Percentiles rank a stretch among this genome's conserved stretches.
These are phyloP conservation scores for Hystrix brachyura DNA, from an alignment of 2,113 vertebrate genomes.

Conservation along the genomic window DNA sequence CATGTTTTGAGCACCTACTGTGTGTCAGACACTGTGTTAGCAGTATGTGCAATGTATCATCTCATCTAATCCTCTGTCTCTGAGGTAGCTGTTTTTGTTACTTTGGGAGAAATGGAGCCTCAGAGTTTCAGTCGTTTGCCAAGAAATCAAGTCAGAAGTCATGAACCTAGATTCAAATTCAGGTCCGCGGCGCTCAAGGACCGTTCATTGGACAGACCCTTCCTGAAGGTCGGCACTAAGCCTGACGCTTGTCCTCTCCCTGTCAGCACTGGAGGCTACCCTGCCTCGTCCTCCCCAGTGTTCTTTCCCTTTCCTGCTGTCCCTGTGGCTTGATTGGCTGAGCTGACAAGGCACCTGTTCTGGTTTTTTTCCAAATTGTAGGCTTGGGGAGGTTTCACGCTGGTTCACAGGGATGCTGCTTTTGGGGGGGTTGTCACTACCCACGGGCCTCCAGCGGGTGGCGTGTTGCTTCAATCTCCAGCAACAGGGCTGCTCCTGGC, in stretches of 20 bases:
- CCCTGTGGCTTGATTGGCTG: neutral
- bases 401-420: neutral
- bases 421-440: neutral
- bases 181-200: neutral
- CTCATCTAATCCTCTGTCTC: neutral
- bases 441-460: neutral
- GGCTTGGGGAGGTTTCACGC: neutral
- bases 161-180: neutral
- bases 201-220: too few species aligned
- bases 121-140: neutral
- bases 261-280: neutral
- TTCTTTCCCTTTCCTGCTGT: neutral
- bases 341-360: neutral
- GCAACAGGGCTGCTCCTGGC: neutral
- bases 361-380: neutral
- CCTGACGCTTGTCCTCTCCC: neutral
- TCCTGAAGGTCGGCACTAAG: neutral
- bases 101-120: neutral
- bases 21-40: neutral
- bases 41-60: fast-evolving
- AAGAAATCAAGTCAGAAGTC: neutral
- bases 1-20: neutral
- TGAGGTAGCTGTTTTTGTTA: neutral
- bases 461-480: neutral
- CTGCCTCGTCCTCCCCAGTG: neutral